Evolutionary conservation across 2,113 vertebrate species (phyloP).

Genomic region (Prietella phreatophila): DNA sequence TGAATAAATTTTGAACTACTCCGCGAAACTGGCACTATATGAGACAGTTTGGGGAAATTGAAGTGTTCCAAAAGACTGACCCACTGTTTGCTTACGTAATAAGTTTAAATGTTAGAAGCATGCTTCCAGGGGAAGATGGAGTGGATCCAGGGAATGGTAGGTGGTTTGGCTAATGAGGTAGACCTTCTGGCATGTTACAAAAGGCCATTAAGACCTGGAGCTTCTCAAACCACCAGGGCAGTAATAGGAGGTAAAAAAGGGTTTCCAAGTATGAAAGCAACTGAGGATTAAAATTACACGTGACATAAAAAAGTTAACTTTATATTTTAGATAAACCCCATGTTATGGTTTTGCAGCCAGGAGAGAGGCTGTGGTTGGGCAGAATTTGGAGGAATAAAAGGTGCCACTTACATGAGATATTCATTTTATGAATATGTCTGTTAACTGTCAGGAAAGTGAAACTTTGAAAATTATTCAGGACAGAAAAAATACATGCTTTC

Average conservation of each 20-base stretch:
- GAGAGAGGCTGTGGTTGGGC: slow-evolving; percentile 14
- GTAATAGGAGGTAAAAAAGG: slow-evolving; percentile 52
- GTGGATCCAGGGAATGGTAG: slow-evolving; percentile 50
- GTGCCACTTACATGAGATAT: neutral
- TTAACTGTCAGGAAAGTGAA: neutral
- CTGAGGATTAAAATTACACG: slow-evolving; percentile 57
- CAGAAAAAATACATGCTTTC: neutral
- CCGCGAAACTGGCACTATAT: neutral
- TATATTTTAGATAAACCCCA: slow-evolving; percentile 53
- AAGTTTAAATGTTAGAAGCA: slow-evolving; percentile 29
- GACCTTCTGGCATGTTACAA: slow-evolving; percentile 50
- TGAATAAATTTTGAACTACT: neutral
- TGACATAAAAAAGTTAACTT: slow-evolving; percentile 60
- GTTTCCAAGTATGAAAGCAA: slow-evolving; percentile 59
- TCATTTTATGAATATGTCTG: neutral
- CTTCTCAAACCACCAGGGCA: slow-evolving; percentile 48
- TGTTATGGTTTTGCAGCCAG: slow-evolving; percentile 52
- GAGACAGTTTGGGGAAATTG: slow-evolving; percentile 18
- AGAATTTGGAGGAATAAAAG: neutral
- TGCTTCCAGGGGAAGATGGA: slow-evolving; percentile 43
- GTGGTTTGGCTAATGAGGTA: slow-evolving; percentile 57
- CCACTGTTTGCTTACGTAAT: slow-evolving; percentile 43
- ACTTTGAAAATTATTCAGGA: neutral
- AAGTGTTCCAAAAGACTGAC: slow-evolving; percentile 29
- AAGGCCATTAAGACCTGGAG: slow-evolving; percentile 46